A percentile compares a stretch with the other conserved stretches of the same genome.
phyloP scores from a whole-genome alignment of 2,797 vertebrate genomes.

The Sebastes iracundus region DNA sequence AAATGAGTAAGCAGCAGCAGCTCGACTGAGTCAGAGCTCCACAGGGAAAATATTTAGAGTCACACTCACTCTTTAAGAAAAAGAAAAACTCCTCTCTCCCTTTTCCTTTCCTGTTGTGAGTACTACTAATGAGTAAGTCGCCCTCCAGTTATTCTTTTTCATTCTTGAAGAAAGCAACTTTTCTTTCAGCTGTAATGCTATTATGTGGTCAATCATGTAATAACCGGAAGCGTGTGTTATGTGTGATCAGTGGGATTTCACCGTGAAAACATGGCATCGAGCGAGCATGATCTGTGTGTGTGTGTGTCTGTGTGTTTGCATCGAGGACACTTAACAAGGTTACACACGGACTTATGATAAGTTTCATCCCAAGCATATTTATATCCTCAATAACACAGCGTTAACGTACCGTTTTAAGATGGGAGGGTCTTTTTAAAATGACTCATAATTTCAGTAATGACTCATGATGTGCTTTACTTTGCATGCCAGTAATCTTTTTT shows the following conservation, averaged over 20 bases:
- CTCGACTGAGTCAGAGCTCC: constrained; percentile 61
- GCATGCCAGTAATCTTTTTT: constrained; percentile 31
- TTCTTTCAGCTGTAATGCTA: constrained; percentile 40
- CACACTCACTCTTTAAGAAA: constrained; percentile 42
- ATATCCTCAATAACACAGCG: constrained; percentile 4
- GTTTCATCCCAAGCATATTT: neutral
- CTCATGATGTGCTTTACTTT: constrained; percentile 55
- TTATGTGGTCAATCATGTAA: constrained; percentile 51
- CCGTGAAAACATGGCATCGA: constrained; percentile 9
- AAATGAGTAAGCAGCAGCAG: constrained; percentile 63
- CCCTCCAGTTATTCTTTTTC: constrained; percentile 22
- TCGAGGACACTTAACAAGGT: neutral
- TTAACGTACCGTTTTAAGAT: neutral
- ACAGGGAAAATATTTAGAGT: constrained; percentile 62
- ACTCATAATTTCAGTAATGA: constrained; percentile 73
- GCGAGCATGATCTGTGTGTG: neutral
- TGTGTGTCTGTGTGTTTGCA: neutral
- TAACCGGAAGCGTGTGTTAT: constrained; percentile 38
- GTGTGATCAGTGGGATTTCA: constrained; percentile 4
- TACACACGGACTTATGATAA: neutral
- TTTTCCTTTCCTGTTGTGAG: constrained; percentile 34
- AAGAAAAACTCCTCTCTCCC: constrained; percentile 11
- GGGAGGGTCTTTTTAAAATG: constrained; percentile 58
- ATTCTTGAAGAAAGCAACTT: neutral
- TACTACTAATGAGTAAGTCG: constrained; percentile 40